These are phyloP conservation scores for Petaurus breviceps DNA, from an alignment of 2,113 vertebrate species.

Conservation along the genomic window DNA sequence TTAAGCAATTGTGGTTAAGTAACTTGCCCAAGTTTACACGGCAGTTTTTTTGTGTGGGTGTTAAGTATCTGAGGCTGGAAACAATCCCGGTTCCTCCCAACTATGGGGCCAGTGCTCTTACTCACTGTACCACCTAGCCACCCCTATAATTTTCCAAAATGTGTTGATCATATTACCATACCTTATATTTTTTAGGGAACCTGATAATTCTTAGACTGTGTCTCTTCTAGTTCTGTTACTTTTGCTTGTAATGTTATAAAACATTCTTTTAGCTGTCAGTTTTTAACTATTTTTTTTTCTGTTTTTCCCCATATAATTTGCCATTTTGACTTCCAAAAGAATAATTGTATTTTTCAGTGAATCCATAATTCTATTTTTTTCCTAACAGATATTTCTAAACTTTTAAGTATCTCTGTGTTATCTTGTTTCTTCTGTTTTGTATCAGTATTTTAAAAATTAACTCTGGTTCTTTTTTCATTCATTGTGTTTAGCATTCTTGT, in stretches of 20 bases:
- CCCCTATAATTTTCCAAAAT: not conserved
- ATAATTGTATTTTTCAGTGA: not conserved
- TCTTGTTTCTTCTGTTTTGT: not conserved
- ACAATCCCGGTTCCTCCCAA: too few species aligned
- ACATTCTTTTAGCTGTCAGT: not conserved
- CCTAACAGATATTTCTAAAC: not conserved
- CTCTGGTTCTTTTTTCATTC: not conserved
- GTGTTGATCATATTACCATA: not conserved
- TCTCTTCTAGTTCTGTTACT: not conserved
- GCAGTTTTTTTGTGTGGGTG: too few species aligned
- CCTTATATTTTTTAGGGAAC: not conserved
- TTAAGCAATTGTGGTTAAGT: too few species aligned
- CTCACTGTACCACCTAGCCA: too few species aligned
- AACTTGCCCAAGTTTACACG: too few species aligned
- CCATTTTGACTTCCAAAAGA: not conserved
- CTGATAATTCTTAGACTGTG: not conserved
- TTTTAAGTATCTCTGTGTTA: not conserved
- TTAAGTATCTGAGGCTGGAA: too few species aligned
- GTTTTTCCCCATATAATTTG: not conserved
- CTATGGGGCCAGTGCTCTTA: too few species aligned
- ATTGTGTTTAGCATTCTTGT: not conserved
- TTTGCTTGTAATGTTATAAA: not conserved
- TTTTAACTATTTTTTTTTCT: not conserved
- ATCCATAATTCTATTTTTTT: not conserved
- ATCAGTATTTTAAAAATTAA: not conserved